Base-by-base conservation (phyloP, 2,797 vertebrate genomes). In the Sebastes oblongus region DNA sequence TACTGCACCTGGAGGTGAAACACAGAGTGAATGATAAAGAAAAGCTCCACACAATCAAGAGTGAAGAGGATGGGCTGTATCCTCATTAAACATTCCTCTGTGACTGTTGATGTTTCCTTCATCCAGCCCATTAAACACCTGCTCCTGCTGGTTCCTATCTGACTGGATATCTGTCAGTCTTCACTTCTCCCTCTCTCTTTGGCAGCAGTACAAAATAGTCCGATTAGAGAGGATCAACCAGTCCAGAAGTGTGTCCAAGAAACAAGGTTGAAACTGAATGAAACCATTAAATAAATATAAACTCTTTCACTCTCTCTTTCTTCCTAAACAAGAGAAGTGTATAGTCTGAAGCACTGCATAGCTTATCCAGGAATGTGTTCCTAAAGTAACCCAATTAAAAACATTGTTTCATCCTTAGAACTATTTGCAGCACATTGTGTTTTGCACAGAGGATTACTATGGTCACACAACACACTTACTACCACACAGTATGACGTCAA, bases 71-170 rank as follows among this genome's bases (percentile, higher is more conserved):
- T 52, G 66, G 56, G 70, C 12, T 30, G 32, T 3, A 66, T 75
- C 18, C 11, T 32, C 22, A 36, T 24, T 73, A 54, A 71, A 61
- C 34, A 11, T 68, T 75, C 55, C 25, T 60, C 27, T 1, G 12
- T 50, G 22, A 24, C 60, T 34, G 27, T 6, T 27, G 50, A 62
- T 12, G 25, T 13, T 55, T 78, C 50, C 25, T n/a, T 78, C 75
- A 74, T 54, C 29, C 9, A 39, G 10, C 5, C 9, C 58, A 52
- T 75, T 46, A 65, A 29, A 82, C 66, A 77, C 61, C 82, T 65
- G 85, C 68, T 61, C 50, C 64, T 75, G 75, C 84, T 82, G 82
- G 72, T 81, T 83, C 81, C 64, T 79, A 76, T 56, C 62, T 76
- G 73, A 34, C 61, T 54, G 22, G 13, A 60, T 32, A 5, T 34